These are phyloP conservation scores for Eupithecia abbreviata DNA, from an alignment of 2,888 invertebrate species.

Conservation along the genomic window DNA sequence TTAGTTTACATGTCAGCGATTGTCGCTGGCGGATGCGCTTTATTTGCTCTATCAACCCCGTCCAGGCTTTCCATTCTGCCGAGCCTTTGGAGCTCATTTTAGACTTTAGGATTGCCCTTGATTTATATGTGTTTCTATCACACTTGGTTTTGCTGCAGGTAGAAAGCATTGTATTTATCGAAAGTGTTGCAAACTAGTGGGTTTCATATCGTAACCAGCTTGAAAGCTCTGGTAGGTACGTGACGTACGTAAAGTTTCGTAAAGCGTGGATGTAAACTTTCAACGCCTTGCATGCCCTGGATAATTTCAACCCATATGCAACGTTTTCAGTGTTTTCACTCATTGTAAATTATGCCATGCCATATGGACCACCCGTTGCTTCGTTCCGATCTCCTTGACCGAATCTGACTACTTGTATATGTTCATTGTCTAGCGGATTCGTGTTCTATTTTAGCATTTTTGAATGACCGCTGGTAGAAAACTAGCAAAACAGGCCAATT, in stretches of 20 bases:
- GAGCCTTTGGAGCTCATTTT: slow-evolving; percentile 39
- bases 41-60: slow-evolving; percentile 66
- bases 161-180: neutral
- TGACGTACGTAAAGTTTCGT: neutral
- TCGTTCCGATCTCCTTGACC: slow-evolving; percentile 38
- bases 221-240: slow-evolving; percentile 11
- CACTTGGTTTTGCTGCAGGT: slow-evolving; percentile 6
- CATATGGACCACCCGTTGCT: slow-evolving; percentile 40
- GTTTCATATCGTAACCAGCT: slow-evolving; percentile 4
- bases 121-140: neutral
- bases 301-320: slow-evolving; percentile 35
- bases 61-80: slow-evolving; percentile 52
- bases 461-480: slow-evolving; percentile 33
- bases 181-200: neutral
- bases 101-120: slow-evolving; percentile 26
- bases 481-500: slow-evolving; percentile 36
- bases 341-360: slow-evolving; percentile 32
- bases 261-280: slow-evolving; percentile 15
- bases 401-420: slow-evolving; percentile 36
- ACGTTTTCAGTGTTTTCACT: slow-evolving; percentile 39
- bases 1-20: slow-evolving; percentile 76
- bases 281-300: slow-evolving; percentile 12
- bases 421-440: slow-evolving; percentile 33
- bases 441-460: slow-evolving; percentile 38
- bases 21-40: slow-evolving; percentile 73